These are phyloP conservation scores for Chesias legatella DNA, from an alignment of 2,888 invertebrate genomes.

Conservation along the genomic window DNA sequence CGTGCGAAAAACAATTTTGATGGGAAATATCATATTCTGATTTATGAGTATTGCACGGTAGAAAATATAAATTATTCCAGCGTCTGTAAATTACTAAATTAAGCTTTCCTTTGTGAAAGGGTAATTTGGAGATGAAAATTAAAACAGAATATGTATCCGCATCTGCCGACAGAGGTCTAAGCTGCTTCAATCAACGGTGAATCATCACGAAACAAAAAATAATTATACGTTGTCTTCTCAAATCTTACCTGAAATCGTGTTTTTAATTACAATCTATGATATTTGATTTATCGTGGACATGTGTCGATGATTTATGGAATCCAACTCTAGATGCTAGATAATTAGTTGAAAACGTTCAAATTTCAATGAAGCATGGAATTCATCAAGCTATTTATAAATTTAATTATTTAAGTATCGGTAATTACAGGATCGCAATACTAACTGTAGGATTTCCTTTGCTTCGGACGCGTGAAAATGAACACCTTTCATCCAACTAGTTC, in stretches of 20 bases:
- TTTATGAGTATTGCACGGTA: conserved; percentile 52
- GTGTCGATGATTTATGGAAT: conserved; percentile 62
- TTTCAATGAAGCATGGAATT: conserved; percentile 2
- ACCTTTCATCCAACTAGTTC: conserved; percentile 66
- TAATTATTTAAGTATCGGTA: conserved; percentile 38
- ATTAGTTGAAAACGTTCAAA: conserved; percentile 11
- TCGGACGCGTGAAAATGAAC: conserved; percentile 68
- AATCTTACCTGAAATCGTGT: conserved; percentile 67
- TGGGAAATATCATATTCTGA: conserved; percentile 58
- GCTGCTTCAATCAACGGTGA: conserved; percentile 71
- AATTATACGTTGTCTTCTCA: conserved; percentile 69
- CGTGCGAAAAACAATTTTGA: conserved; percentile 77
- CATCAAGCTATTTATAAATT: conserved; percentile 32
- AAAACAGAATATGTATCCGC: conserved; percentile 73
- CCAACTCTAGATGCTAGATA: conserved; percentile 19
- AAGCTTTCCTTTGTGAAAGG: conserved; percentile 54
- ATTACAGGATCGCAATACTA: conserved; percentile 53
- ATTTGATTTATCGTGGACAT: conserved; percentile 67
- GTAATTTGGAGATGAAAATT: conserved; percentile 66
- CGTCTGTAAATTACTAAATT: conserved; percentile 36
- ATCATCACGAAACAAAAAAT: conserved; percentile 75
- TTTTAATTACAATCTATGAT: conserved; percentile 70
- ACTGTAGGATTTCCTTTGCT: conserved; percentile 47
- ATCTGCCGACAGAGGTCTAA: conserved; percentile 52
- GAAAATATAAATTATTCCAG: conserved; percentile 46